Base-by-base conservation (phyloP, 2,113 vertebrate genomes). In the Taxidea taxus region DNA sequence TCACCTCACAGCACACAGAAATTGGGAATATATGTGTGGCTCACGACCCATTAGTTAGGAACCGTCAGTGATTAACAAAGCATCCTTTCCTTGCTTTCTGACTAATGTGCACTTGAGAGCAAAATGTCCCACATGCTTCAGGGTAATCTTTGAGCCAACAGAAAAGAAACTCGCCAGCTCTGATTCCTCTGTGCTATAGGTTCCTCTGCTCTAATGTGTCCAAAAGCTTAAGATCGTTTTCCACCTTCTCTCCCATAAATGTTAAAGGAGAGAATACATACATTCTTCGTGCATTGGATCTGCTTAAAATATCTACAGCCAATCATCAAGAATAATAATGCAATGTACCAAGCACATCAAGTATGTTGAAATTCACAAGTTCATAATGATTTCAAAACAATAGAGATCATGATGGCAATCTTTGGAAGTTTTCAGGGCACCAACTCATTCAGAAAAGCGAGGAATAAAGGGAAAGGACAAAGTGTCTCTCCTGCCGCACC, bases 341-440 rank as follows among this genome's bases (percentile, higher is more conserved):
- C 25, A 23, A 47, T 23, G 34, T 37, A 96, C n/a, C 1, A 7
- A 92, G 31, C 23, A 34, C 51, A 64, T 89, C 47, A 75, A 27
- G 47, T 44, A 31, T 7, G 21, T 94, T 96, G 49, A 70, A 92
- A 85, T 78, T 82, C 86, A 29, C 68, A 49, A 49, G n/a, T 68
- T 77, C 37, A 15, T 58, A 66, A 77, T 78, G 94, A 81, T 47
- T 96, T 80, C 51, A 72, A 94, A 95, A 86, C 44, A 49, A 72
- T 49, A n/a, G 83, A 91, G 90, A 77, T 64, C 21, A 72, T 87
- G 44, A 60, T 2, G 56, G 62, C 37, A 60, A 66, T 72, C 62
- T 70, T 75, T 21, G 54, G 75, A 82, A n/a, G 15, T 66, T 60
- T 92, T 37, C 31, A 94, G 82, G 27, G 29, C 51, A 68, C 58